A percentile compares a stretch with the other conserved stretches of the same genome.
Conservation (phyloP, 2,797 vertebrate species). For the Falco cherrug region DNA sequence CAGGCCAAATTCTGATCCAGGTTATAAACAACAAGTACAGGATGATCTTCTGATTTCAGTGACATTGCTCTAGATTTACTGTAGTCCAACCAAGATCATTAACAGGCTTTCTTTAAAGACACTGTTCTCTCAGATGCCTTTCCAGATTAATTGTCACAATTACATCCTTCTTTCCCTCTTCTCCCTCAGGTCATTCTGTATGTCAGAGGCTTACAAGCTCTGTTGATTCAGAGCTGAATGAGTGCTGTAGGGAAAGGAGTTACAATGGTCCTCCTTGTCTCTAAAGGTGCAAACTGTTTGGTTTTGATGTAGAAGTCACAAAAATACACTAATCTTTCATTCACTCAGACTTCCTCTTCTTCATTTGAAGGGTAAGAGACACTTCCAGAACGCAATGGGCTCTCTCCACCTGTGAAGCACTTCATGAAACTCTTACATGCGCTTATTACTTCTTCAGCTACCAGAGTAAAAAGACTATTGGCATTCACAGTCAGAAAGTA, state of each 20-base stretch:
- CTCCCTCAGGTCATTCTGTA: conserved; percentile 41
- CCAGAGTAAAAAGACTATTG: neutral
- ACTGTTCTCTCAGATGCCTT: conserved; percentile 36
- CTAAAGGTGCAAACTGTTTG: conserved; percentile 10
- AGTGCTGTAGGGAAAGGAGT: neutral
- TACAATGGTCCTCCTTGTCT: neutral
- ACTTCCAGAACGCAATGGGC: neutral
- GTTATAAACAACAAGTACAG: neutral
- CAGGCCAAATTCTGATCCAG: conserved; percentile 1
- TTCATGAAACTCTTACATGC: neutral
- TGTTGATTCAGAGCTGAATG: conserved; percentile 58
- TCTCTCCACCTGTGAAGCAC: neutral
- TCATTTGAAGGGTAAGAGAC: neutral
- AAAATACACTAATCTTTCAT: conserved; percentile 5
- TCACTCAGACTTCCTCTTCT: neutral
- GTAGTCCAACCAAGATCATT: neutral
- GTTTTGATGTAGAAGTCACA: neutral
- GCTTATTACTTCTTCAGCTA: neutral
- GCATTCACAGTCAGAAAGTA: conserved; percentile 1
- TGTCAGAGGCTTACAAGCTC: conserved; percentile 54
- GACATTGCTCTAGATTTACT: conserved; percentile 13
- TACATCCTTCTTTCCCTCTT: conserved; percentile 52
- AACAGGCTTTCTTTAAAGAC: conserved; percentile 31
- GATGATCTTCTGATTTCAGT: neutral
- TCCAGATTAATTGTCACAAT: conserved; percentile 74